Evolutionary conservation across 1,140 invertebrate species (phyloP).

Genomic region (Achatina immaculata): DNA sequence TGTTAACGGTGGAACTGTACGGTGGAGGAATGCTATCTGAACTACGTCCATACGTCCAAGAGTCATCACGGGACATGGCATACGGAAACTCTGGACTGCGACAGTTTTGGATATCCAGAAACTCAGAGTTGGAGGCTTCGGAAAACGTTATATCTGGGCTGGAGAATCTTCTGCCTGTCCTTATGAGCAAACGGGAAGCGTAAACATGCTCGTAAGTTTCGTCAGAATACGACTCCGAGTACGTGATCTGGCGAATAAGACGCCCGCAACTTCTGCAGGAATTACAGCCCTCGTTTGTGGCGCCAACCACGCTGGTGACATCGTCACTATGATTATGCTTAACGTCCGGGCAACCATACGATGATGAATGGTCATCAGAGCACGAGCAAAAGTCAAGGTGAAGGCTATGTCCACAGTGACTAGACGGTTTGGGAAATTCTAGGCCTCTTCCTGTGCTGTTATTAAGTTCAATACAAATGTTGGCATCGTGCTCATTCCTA

Average conservation of each 20-base stretch:
- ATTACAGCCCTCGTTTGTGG: neutral
- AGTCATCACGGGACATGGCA: conserved; percentile 22
- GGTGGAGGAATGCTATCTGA: conserved; percentile 12
- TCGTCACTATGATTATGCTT: conserved; percentile 16
- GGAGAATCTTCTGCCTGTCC: conserved; percentile 7
- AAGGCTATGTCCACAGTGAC: neutral
- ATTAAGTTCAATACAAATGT: neutral
- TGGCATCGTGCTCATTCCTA: neutral
- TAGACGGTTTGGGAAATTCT: neutral
- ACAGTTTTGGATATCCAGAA: neutral
- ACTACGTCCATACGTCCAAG: conserved; percentile 3
- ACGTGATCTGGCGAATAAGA: conserved; percentile 35
- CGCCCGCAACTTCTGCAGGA: conserved; percentile 34
- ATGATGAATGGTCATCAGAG: conserved; percentile 32
- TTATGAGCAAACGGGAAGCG: conserved; percentile 21
- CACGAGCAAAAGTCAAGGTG: conserved; percentile 31
- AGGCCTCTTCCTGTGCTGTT: neutral
- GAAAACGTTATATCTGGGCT: conserved; percentile 29
- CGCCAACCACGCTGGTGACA: conserved; percentile 1
- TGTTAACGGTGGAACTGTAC: neutral
- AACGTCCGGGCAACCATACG: conserved; percentile 11
- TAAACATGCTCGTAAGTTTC: conserved; percentile 39
- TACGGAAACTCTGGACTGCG: neutral
- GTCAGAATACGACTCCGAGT: conserved; percentile 34
- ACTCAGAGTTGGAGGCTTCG: conserved; percentile 13